These are phyloP conservation scores for Scolopax rusticola DNA, from an alignment of 2,797 vertebrate species.

Conservation along the genomic window DNA sequence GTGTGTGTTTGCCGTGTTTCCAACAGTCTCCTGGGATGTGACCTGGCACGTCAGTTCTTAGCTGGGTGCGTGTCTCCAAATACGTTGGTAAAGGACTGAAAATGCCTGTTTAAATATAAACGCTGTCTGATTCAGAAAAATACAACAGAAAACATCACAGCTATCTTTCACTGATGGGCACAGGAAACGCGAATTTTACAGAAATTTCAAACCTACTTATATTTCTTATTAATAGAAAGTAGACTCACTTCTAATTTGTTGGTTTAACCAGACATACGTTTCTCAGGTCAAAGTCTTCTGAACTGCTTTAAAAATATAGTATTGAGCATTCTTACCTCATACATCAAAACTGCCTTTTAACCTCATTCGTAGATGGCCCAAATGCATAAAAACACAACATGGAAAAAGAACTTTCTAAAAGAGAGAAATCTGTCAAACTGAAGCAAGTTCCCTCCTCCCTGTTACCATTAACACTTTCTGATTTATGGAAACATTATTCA, in stretches of 20 bases:
- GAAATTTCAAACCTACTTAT: not conserved
- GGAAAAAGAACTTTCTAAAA: not conserved
- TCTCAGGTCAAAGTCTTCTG: constrained; percentile 1
- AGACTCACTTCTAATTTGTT: not conserved
- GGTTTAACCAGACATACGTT: not conserved
- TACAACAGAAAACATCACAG: not conserved
- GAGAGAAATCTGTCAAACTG: not conserved
- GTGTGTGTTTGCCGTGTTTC: not conserved
- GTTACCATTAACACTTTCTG: not conserved
- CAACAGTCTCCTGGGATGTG: not conserved
- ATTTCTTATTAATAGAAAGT: not conserved
- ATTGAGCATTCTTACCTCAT: not conserved
- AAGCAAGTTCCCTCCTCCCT: not conserved
- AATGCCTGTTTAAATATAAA: not conserved
- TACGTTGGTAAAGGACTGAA: not conserved
- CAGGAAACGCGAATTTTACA: not conserved
- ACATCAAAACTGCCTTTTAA: not conserved
- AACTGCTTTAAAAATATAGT: not conserved
- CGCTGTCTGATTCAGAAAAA: not conserved
- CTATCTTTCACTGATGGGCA: not conserved
- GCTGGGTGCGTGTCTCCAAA: not conserved
- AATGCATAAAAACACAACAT: not conserved
- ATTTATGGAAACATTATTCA: not conserved
- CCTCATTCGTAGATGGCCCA: not conserved
- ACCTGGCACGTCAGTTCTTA: not conserved